A percentile compares a stretch with the other conserved stretches of the same genome.
phyloP scores from a whole-genome alignment of 2,113 vertebrate genomes.

The Probosciger aterrimus region DNA sequence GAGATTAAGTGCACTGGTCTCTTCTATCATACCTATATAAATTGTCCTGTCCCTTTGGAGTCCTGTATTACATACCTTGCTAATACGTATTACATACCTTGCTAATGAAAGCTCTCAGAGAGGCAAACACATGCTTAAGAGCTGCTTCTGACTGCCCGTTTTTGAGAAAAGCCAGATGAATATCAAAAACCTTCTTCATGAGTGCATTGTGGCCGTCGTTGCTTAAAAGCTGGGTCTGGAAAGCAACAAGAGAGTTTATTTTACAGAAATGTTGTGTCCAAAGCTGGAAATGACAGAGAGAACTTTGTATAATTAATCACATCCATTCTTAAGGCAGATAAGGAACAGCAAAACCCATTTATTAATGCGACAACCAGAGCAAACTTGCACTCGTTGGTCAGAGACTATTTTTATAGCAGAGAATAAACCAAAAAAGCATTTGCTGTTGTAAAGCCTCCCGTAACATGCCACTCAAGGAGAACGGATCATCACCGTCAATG shows the following conservation, averaged over 20 bases:
- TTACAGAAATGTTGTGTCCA: neutral
- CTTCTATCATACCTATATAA: neutral
- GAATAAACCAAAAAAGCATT: neutral
- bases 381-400: neutral
- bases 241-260: constrained; percentile 3
- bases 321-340: neutral
- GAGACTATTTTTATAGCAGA: neutral
- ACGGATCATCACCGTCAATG: neutral
- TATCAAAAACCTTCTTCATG: constrained; percentile 96
- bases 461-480: neutral
- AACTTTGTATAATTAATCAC: neutral
- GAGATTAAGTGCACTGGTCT: neutral
- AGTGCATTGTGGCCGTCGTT: constrained; percentile 91
- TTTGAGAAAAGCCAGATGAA: constrained; percentile 92
- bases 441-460: neutral
- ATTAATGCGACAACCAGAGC: neutral
- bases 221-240: constrained; percentile 89
- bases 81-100: constrained; percentile 84
- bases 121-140: constrained; percentile 89
- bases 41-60: neutral
- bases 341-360: neutral
- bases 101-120: constrained; percentile 90
- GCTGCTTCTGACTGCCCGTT: constrained; percentile 90
- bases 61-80: constrained; percentile 78
- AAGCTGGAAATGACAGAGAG: neutral